Evolutionary conservation across 2,888 invertebrate species (phyloP), one percentile per base, ranked within the genome.

Genomic region (Tinea pellionella): DNA sequence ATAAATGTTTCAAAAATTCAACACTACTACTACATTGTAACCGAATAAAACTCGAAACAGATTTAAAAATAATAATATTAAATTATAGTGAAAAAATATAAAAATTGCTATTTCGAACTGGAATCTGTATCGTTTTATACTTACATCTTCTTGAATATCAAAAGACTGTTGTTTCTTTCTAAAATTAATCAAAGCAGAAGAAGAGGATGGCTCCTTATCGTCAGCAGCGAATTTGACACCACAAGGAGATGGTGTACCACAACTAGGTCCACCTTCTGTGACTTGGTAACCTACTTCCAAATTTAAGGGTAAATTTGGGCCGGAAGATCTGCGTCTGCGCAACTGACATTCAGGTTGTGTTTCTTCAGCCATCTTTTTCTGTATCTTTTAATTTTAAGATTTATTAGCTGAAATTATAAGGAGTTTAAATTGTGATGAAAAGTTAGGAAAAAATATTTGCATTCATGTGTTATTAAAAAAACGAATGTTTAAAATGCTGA

Each of bases 91-190:
- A n/a, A n/a, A n/a, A n/a, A n/a, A n/a, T n/a, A n/a, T n/a, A n/a
- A n/a, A n/a, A n/a, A n/a, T n/a, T n/a, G n/a, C n/a, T n/a, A n/a
- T n/a, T n/a, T n/a, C n/a, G n/a, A n/a, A n/a, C n/a, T n/a, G n/a
- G n/a, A n/a, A n/a, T n/a, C n/a, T n/a, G n/a, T n/a, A n/a, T n/a
- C n/a, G n/a, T n/a, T n/a, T n/a, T n/a, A 13, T 19, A 37, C 32
- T 30, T 57, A 57, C 57, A 57, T 57, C 24, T 1, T 55, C 55
- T 73, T 87, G 86, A 64, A 88, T 80, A 65, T 88, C 88, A 69
- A 88, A 86, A 4, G 87, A 87, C 65, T 82, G 84, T 64, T 87
- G 87, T 62, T 86, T 86, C 69, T 85, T 87, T 65, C 86, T 80
- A 66, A 80, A 88, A 60, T 88, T 84, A 15, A 76, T 67, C 8